A percentile compares a stretch with the other conserved stretches of the same genome.
Conservation (phyloP, 2,888 invertebrate genomes). For the Temnothorax ravouxi region DNA sequence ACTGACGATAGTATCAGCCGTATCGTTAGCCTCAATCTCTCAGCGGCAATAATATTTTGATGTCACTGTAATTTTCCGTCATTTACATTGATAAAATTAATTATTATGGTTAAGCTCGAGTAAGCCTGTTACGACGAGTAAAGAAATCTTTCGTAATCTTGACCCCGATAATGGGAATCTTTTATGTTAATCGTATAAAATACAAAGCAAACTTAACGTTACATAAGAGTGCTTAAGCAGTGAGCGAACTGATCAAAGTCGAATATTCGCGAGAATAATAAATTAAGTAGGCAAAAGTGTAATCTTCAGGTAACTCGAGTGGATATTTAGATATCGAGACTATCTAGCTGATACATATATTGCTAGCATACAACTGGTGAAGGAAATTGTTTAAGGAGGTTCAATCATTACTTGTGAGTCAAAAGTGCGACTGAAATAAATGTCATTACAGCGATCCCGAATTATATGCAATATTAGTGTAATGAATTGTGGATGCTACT, state of each 20-base stretch:
- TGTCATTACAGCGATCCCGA: too few species aligned
- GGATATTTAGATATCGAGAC: background rate
- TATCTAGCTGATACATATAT: background rate
- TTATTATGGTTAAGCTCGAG: background rate
- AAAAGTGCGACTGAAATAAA: too few species aligned
- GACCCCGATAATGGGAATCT: background rate
- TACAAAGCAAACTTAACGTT: background rate
- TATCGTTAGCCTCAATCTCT: background rate
- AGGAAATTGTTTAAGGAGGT: too few species aligned
- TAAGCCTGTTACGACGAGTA: too few species aligned
- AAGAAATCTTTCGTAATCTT: background rate
- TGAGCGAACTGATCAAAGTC: background rate
- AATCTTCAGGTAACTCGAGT: background rate
- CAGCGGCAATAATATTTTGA: constrained; percentile 1
- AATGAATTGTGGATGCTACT: too few species aligned
- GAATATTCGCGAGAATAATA: background rate
- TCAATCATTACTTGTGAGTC: too few species aligned
- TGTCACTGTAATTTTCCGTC: background rate
- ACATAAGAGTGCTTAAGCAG: background rate
- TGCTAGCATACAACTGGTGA: background rate
- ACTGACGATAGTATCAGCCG: background rate
- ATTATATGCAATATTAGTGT: too few species aligned
- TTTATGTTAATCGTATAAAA: background rate
- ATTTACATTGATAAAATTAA: background rate
- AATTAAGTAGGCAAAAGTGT: background rate